Evolutionary conservation across 1,140 invertebrate species (phyloP).

Genomic region (Scaptodrosophila lebanonensis): DNA sequence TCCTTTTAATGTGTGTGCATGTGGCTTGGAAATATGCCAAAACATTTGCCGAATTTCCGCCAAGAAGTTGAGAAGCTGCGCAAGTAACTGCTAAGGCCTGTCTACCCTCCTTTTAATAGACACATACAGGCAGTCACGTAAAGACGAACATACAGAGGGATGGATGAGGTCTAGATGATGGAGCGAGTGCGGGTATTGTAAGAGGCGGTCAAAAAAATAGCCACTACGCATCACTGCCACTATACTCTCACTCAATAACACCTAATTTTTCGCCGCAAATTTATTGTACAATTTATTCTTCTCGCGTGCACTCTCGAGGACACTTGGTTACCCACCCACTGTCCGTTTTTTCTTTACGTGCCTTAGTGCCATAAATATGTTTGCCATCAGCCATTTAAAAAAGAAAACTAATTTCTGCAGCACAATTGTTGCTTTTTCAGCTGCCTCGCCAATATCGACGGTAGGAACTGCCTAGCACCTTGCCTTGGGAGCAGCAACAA

Average conservation of each 20-base stretch:
- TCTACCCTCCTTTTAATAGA: too few species aligned
- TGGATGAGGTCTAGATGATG: too few species aligned
- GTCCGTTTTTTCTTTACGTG: not conserved
- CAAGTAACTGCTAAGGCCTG: too few species aligned
- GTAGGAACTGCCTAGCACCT: too few species aligned
- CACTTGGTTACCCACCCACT: not conserved
- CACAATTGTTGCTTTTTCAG: slow-evolving; percentile 40
- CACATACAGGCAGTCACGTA: too few species aligned
- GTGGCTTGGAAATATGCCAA: not conserved
- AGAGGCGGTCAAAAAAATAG: too few species aligned
- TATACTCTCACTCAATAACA: slow-evolving; percentile 34
- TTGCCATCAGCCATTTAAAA: not conserved
- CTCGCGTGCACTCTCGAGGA: not conserved
- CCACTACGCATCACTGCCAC: too few species aligned
- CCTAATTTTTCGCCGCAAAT: slow-evolving; percentile 70
- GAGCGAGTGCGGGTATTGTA: too few species aligned
- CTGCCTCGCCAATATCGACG: too few species aligned
- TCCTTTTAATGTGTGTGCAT: not conserved
- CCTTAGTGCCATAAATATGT: not conserved
- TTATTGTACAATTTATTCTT: slow-evolving; percentile 71
- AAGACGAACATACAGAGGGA: too few species aligned
- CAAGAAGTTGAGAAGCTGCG: not conserved
- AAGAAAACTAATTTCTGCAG: slow-evolving; percentile 39
- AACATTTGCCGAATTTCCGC: slow-evolving; percentile 1
- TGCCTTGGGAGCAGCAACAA: too few species aligned